Evolutionary conservation across 2,797 vertebrate genomes (phyloP).

Genomic region (Hybognathus amarus): DNA sequence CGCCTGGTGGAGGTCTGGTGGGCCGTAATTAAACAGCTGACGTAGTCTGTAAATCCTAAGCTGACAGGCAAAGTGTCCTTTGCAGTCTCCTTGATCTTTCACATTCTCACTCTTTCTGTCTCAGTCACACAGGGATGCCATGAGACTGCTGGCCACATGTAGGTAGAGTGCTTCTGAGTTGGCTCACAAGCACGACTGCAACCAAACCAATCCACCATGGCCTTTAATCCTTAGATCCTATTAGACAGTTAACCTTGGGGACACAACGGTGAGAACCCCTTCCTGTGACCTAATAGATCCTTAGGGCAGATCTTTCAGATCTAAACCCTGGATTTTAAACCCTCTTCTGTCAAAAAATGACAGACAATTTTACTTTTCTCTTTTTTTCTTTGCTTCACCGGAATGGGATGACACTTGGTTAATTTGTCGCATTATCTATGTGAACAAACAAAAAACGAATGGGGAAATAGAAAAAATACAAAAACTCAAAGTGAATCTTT

Average conservation of each 20-base stretch:
- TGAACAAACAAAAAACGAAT: too few species aligned
- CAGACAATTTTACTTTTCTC: too few species aligned
- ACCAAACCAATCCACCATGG: constrained; percentile 62
- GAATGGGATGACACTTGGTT: too few species aligned
- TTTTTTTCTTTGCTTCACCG: too few species aligned
- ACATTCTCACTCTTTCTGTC: constrained; percentile 8
- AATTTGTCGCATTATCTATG: too few species aligned
- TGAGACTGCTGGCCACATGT: constrained; percentile 23
- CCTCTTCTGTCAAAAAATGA: too few species aligned
- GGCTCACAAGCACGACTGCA: not conserved
- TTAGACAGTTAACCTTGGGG: constrained; percentile 67
- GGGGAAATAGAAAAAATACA: too few species aligned
- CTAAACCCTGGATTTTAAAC: not conserved
- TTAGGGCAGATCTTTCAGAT: not conserved
- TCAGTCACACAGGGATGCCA: not conserved
- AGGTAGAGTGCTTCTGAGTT: constrained; percentile 30
- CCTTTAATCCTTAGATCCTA: constrained; percentile 71
- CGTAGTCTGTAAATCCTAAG: constrained; percentile 1
- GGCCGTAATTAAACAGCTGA: not conserved
- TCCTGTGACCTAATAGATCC: constrained; percentile 10
- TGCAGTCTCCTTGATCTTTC: not conserved
- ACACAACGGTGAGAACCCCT: constrained; percentile 26
- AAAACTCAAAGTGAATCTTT: too few species aligned
- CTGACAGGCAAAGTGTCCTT: constrained; percentile 4
- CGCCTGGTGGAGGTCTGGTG: not conserved